Conservation (phyloP, 2,797 vertebrate genomes). For the Acanthurus leucopareius region DNA sequence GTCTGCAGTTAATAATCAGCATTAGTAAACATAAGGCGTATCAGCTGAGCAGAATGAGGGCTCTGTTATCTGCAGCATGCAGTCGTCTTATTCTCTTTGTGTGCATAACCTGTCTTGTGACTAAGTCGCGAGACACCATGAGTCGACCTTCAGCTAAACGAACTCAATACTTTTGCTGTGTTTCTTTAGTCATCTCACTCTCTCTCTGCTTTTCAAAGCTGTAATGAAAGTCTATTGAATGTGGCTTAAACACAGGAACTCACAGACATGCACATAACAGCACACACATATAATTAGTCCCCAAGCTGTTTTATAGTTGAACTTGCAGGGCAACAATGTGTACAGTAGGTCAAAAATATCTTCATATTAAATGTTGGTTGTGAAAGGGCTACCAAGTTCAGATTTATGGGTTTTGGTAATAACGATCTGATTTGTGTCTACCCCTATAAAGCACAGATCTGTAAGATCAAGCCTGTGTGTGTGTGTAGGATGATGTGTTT, state of each 20-base stretch:
- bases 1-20: slow-evolving; percentile 23
- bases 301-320: neutral
- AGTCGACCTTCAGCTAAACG: slow-evolving; percentile 59
- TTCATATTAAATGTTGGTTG: neutral
- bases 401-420: slow-evolving; percentile 2
- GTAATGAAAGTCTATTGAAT: neutral
- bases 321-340: neutral
- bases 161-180: slow-evolving; percentile 54
- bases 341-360: neutral
- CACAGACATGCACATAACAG: neutral
- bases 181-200: slow-evolving; percentile 13
- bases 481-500: slow-evolving; percentile 8
- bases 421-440: neutral
- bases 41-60: neutral
- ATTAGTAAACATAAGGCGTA: slow-evolving; percentile 15
- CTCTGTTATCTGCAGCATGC: slow-evolving; percentile 38
- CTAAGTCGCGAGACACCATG: slow-evolving; percentile 30
- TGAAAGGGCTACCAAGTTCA: neutral
- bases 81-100: slow-evolving; percentile 25
- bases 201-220: neutral
- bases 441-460: neutral
- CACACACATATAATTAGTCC: neutral
- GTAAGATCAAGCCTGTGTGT: neutral
- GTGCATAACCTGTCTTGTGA: slow-evolving; percentile 63
- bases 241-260: neutral